Percentiles rank a stretch among this genome's conserved stretches.
Evolutionary conservation across 2,888 invertebrate genomes (phyloP).

Genomic region (Ichneumoninae sp.): DNA sequence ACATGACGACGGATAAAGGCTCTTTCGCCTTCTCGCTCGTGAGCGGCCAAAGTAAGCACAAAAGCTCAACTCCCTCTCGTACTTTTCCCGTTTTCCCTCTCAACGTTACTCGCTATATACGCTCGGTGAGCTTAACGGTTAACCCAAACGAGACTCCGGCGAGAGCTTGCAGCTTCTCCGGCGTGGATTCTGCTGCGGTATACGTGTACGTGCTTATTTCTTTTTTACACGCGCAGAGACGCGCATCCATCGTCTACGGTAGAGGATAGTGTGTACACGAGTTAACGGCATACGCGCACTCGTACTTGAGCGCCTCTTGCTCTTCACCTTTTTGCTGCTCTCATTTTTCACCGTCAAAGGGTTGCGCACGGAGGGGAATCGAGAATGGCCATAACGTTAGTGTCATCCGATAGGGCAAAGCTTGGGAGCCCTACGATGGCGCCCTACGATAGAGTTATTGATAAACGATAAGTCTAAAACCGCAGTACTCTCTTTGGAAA

Average conservation of each 20-base stretch:
- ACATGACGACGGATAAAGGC: conserved; percentile 69
- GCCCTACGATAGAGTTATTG: neutral
- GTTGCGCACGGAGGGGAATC: conserved; percentile 15
- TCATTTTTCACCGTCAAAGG: conserved; percentile 28
- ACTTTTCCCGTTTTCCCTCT: conserved; percentile 33
- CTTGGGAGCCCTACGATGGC: neutral
- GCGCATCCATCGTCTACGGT: conserved; percentile 35
- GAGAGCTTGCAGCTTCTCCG: conserved; percentile 11
- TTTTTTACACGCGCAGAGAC: conserved; percentile 1
- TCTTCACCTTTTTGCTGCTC: conserved; percentile 32
- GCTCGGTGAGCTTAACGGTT: conserved; percentile 53
- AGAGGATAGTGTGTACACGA: conserved; percentile 56
- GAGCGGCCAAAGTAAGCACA: conserved; percentile 52
- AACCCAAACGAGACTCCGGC: conserved; percentile 47
- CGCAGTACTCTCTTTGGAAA: neutral
- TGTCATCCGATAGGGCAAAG: conserved; percentile 22
- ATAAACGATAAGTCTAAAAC: neutral
- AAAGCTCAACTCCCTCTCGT: conserved; percentile 56
- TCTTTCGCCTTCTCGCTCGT: conserved; percentile 54
- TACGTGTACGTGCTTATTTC: conserved; percentile 3
- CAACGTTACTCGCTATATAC: neutral
- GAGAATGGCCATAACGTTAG: neutral
- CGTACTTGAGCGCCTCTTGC: conserved; percentile 39
- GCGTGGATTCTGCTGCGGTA: neutral
- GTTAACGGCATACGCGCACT: conserved; percentile 43